These are phyloP conservation scores for Cephalopachus bancanus DNA, from an alignment of 2,797 vertebrate species.

Conservation along the genomic window DNA sequence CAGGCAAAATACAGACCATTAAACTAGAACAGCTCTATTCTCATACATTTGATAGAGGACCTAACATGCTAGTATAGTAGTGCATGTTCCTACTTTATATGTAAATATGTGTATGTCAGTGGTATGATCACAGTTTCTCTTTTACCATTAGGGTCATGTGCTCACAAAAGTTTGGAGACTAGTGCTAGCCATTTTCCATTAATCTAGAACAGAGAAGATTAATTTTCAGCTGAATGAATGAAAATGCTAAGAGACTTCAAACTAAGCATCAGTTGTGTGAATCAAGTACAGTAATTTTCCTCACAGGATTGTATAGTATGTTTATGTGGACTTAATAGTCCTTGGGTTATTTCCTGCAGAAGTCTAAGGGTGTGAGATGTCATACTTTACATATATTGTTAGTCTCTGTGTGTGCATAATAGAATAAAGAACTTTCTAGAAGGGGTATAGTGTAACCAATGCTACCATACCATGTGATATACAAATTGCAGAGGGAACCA, in stretches of 20 bases:
- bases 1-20: background rate
- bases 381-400: background rate
- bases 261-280: background rate
- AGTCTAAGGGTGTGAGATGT: background rate
- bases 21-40: no score
- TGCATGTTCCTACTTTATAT: background rate
- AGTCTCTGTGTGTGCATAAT: background rate
- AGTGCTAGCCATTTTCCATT: background rate
- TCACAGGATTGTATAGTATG: background rate
- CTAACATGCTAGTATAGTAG: background rate
- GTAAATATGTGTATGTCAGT: rapidly evolving
- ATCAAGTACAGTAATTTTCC: background rate
- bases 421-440: conserved; percentile 18
- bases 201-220: background rate
- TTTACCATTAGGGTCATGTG: background rate
- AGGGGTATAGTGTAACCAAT: no score
- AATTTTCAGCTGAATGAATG: background rate
- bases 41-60: background rate
- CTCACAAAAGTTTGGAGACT: conserved; percentile 3
- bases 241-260: conserved; percentile 20
- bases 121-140: background rate
- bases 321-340: background rate
- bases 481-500: background rate
- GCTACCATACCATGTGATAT: background rate
- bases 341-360: conserved; percentile 21